Conservation (phyloP, 92 coral and sea anemone genomes). For the Epizoanthus ramosus region DNA sequence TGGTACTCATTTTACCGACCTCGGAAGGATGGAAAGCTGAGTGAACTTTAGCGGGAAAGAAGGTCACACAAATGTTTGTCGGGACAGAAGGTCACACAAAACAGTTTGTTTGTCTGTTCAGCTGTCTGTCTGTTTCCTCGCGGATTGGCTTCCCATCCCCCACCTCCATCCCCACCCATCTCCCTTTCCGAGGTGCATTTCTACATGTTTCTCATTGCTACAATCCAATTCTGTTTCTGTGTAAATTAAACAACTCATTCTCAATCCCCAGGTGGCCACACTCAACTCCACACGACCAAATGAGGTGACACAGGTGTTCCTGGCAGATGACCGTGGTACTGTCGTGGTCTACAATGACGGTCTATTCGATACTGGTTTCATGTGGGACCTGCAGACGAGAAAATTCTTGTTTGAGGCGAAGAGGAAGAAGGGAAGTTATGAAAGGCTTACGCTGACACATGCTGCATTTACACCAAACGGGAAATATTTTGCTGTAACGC, state of each 20-base stretch:
- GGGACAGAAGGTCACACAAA: no score
- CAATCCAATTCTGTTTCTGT: no score
- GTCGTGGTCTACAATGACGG: conserved; percentile 61
- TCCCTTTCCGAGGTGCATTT: no score
- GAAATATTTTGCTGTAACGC: conserved; percentile 50
- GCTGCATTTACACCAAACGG: conserved; percentile 79
- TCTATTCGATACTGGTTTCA: conserved; percentile 52
- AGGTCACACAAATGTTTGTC: no score
- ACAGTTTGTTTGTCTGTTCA: no score
- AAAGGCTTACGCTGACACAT: conserved; percentile 49
- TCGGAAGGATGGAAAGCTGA: no score
- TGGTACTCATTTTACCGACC: no score
- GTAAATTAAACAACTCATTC: not conserved
- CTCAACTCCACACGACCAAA: conserved; percentile 49
- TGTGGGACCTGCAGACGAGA: conserved; percentile 76
- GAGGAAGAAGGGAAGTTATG: conserved; percentile 48
- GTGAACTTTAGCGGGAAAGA: no score
- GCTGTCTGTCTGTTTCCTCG: no score
- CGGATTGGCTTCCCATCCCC: no score
- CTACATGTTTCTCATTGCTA: no score
- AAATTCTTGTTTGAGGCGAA: conserved; percentile 63
- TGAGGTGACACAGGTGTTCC: conserved; percentile 57
- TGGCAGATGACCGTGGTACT: conserved; percentile 67
- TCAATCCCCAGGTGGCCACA: conserved; percentile 43
- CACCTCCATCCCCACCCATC: no score